Percentiles rank a stretch among this genome's conserved stretches.
phyloP scores from a whole-genome alignment of 2,888 invertebrate species.

The Ormyrus pomaceus region DNA sequence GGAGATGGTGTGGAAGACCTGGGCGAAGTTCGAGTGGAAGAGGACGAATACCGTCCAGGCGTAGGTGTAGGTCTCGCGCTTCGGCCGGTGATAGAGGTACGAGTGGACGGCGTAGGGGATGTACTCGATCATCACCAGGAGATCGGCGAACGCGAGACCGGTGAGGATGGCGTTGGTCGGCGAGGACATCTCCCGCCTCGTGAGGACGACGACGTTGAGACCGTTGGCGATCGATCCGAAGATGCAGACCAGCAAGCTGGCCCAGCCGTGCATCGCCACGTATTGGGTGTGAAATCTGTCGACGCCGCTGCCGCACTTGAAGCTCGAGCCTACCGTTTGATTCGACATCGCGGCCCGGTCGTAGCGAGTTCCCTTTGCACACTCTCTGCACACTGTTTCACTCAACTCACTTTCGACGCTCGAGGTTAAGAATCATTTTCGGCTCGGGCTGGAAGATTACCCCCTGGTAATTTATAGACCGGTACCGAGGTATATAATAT shows the following conservation, averaged over 20 bases:
- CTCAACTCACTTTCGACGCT: no score
- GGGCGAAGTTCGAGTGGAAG: constrained; percentile 93
- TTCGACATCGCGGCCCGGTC: constrained; percentile 13
- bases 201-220: constrained; percentile 93
- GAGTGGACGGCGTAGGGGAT: constrained; percentile 92
- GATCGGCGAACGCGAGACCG: constrained; percentile 92
- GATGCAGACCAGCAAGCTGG: constrained; percentile 90
- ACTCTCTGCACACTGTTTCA: no score
- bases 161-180: constrained; percentile 95
- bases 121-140: constrained; percentile 96
- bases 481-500: no score
- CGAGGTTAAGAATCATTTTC: no score
- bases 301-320: constrained; percentile 79
- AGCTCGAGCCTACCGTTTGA: constrained; percentile 57
- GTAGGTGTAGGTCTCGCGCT: constrained; percentile 80
- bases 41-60: constrained; percentile 90
- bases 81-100: constrained; percentile 80
- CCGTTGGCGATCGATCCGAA: constrained; percentile 94
- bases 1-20: constrained; percentile 92
- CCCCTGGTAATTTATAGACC: no score
- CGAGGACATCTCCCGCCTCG: constrained; percentile 92
- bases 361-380: no score
- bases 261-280: constrained; percentile 87
- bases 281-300: constrained; percentile 82
- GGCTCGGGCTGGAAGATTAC: no score